A percentile compares a stretch with the other conserved stretches of the same genome.
These are phyloP conservation scores for Silurus glanis DNA, from an alignment of 2,113 vertebrate genomes.

Conservation along the genomic window DNA sequence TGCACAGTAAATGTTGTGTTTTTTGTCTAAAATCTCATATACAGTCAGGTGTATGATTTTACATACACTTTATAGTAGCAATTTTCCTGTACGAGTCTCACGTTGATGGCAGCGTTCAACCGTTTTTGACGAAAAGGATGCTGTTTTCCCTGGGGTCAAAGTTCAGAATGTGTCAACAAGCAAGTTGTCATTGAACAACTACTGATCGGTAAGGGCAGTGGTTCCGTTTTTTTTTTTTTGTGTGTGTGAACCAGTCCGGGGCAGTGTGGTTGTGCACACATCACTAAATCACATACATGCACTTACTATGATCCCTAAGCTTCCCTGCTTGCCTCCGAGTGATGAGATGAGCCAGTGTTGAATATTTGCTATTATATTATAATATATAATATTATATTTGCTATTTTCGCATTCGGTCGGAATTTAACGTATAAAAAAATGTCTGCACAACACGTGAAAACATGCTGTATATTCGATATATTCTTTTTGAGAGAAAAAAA, in stretches of 20 bases:
- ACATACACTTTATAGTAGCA: not conserved
- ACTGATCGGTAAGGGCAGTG: not conserved
- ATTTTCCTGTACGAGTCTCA: not conserved
- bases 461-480: not conserved
- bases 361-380: no score
- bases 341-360: not conserved
- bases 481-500: not conserved
- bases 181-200: constrained; percentile 23
- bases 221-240: constrained; percentile 19
- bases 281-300: not conserved
- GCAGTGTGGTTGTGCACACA: constrained; percentile 12
- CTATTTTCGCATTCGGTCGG: no score
- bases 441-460: not conserved
- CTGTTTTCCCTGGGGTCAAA: not conserved
- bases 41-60: no score
- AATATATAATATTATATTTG: no score
- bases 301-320: constrained; percentile 26
- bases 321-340: constrained; percentile 30
- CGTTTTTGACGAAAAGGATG: constrained; percentile 33
- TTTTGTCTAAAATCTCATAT: no score
- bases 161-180: constrained; percentile 27
- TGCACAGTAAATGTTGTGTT: no score
- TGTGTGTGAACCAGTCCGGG: constrained; percentile 9
- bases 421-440: not conserved
- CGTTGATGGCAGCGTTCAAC: not conserved